These are phyloP conservation scores for Hapalemur alaotrensis DNA, from an alignment of 2,797 vertebrate species.

Conservation along the genomic window DNA sequence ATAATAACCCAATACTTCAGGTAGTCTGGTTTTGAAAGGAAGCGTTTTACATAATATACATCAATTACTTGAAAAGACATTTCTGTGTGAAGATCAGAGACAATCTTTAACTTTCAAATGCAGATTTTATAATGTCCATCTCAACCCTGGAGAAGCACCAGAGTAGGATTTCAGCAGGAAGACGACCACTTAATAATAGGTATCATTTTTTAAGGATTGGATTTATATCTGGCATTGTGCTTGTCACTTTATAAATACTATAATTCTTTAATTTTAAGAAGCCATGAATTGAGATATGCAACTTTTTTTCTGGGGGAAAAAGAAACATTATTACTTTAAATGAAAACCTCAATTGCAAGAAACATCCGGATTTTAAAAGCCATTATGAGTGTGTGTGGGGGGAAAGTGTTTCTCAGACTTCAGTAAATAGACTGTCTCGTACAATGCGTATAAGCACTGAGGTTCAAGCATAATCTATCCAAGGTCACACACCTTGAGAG, in stretches of 20 bases:
- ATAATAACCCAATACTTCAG: conserved; percentile 69
- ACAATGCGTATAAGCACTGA: background rate
- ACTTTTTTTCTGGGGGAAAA: background rate
- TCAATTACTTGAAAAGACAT: conserved; percentile 79
- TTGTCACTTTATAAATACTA: conserved; percentile 46
- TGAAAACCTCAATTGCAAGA: conserved; percentile 17
- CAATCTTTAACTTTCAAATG: conserved; percentile 83
- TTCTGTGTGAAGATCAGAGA: conserved; percentile 79
- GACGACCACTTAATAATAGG: conserved; percentile 74
- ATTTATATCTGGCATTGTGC: conserved; percentile 57
- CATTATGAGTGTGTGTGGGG: background rate
- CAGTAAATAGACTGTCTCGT: background rate
- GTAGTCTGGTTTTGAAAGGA: conserved; percentile 80
- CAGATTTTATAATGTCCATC: conserved; percentile 78
- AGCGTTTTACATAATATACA: conserved; percentile 81
- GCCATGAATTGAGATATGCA: conserved; percentile 47
- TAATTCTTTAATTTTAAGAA: conserved; percentile 51
- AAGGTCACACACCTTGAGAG: background rate
- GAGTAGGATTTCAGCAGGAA: conserved; percentile 77
- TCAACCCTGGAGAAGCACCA: conserved; percentile 72
- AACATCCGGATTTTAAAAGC: conserved; percentile 29
- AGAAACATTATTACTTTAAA: conserved; percentile 46
- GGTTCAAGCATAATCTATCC: background rate
- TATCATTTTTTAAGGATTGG: conserved; percentile 40
- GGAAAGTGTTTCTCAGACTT: background rate